Evolutionary conservation across 2,797 vertebrate species (phyloP).

Genomic region (Microctenopoma lineatum): DNA sequence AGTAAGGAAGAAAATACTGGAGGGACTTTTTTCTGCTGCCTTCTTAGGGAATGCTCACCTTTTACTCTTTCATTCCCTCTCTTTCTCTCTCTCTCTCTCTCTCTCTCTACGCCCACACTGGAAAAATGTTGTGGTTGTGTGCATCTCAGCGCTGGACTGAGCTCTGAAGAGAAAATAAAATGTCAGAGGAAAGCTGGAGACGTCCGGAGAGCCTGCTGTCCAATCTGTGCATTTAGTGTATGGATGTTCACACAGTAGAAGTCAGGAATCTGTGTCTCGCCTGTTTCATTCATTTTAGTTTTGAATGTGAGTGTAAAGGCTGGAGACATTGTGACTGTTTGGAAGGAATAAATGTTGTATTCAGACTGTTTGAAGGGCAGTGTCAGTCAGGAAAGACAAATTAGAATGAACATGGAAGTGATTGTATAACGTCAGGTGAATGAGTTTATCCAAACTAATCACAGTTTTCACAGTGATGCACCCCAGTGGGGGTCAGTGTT

Average conservation of each 20-base stretch:
- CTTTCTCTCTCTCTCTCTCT: conserved; percentile 36
- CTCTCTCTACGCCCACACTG: conserved; percentile 64
- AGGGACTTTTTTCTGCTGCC: conserved; percentile 14
- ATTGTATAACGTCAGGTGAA: background rate
- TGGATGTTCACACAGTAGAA: background rate
- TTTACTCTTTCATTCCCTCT: conserved; percentile 58
- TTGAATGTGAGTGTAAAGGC: background rate
- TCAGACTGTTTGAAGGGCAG: too few species aligned
- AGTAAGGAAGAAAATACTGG: background rate
- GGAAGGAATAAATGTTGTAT: background rate
- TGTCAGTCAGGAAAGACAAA: background rate
- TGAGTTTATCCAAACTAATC: background rate
- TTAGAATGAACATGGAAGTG: background rate
- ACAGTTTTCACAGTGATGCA: background rate
- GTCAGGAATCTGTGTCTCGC: background rate
- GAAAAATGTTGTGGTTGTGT: conserved; percentile 76
- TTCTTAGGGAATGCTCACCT: conserved; percentile 37
- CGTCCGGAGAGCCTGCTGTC: conserved; percentile 8
- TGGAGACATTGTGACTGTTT: background rate
- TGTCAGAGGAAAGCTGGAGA: conserved; percentile 36
- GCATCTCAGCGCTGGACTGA: conserved; percentile 64
- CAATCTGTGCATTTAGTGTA: background rate
- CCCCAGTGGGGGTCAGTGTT: background rate
- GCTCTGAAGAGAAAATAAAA: conserved; percentile 49
- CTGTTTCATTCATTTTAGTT: background rate